These are phyloP conservation scores for Mamestra configurata DNA, from an alignment of 1,140 invertebrate species.

Conservation along the genomic window DNA sequence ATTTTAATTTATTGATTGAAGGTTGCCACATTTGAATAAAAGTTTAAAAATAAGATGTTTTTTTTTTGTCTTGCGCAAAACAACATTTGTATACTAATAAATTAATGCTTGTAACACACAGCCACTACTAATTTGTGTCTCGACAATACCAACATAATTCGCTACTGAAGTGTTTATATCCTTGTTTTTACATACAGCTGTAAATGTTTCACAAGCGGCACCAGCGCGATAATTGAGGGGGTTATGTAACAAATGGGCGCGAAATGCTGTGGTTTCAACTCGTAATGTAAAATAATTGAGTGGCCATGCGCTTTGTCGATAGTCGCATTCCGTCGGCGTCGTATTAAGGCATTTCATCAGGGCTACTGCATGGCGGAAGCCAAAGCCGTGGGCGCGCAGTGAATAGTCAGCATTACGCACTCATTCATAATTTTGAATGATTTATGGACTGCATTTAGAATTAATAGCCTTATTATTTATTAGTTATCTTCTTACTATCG, in stretches of 20 bases:
- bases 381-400: conserved; percentile 64
- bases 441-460: conserved; percentile 4
- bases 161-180: conserved; percentile 13
- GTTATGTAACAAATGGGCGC: conserved; percentile 19
- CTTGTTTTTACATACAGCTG: conserved; percentile 28
- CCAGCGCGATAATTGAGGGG: too few species aligned
- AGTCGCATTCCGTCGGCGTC: conserved; percentile 46
- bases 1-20: too few species aligned
- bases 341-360: conserved; percentile 67
- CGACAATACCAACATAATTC: conserved; percentile 33
- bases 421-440: conserved; percentile 36
- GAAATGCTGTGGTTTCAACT: conserved; percentile 46
- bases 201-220: conserved; percentile 32
- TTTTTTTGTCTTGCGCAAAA: not conserved
- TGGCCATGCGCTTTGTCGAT: conserved; percentile 46
- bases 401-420: conserved; percentile 28
- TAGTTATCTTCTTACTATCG: not conserved
- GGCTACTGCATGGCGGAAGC: conserved; percentile 64
- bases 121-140: not conserved
- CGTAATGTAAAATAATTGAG: conserved; percentile 44
- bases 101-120: not conserved
- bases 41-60: too few species aligned
- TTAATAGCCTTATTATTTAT: not conserved
- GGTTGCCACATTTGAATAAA: too few species aligned
- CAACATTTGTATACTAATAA: not conserved